Base-by-base conservation (phyloP, 2,113 vertebrate genomes). In the Xiphophorus maculatus region DNA sequence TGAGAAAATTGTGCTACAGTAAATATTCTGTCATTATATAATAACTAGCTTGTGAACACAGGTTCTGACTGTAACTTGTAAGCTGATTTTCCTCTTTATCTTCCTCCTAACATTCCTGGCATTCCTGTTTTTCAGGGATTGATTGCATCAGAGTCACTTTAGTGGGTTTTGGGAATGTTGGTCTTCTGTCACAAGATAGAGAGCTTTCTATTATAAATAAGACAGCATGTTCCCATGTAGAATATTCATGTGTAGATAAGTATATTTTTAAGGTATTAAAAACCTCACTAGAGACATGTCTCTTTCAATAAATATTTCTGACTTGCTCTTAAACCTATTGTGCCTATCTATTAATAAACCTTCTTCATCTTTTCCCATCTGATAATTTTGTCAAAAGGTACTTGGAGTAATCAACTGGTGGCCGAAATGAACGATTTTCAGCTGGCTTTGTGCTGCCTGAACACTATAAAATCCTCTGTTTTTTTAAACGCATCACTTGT, bases 71-170 rank as follows among this genome's bases (percentile, higher is more conserved):
- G 60, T 14, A 75, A 27, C 12, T 75, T 74, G 69, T 66, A 35
- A 63, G 3, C 25, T 28, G 11, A 5, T 48, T 48, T 19, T 17
- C 14, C 17, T 19, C 28, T 58, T 19, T 12, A 48, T 71, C 69
- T 79, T 66, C 63, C 66, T 25, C 29, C 22, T 69, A 69, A 82
- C 87, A 86, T 91, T 91, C 82, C 69, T 44, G 48, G 60, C 27
- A 90, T 89, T 79, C 82, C 81, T 77, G 42, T 73, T 17, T 28
- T 69, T 80, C n/a, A 63, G n/a, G 51, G 58, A 64, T 63, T 78
- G 84, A 88, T 84, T 81, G 72, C 54, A 83, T 88, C 69, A 74
- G 62, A 81, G 63, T 67, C 44, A 88, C 80, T 79, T 72, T 51
- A 74, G 13, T 28, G 69, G 79, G 35, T 32, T 74, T 64, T 65